Base-by-base conservation (phyloP, 2,797 vertebrate genomes). In the Argyrosomus regius region DNA sequence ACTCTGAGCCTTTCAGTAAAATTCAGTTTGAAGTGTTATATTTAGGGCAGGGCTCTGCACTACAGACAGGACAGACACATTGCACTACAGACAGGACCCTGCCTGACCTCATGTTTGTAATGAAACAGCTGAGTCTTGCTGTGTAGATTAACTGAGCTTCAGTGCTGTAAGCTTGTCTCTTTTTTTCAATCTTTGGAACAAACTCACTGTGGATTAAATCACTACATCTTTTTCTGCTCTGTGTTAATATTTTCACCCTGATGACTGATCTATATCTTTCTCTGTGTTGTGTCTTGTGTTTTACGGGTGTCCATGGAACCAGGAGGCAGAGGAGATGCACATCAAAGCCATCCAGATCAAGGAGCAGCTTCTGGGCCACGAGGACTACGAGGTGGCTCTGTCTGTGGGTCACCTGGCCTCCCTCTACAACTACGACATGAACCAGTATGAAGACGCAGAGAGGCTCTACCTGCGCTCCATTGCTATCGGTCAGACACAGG, bases 281-380 rank as follows among this genome's bases (percentile, higher is more conserved):
- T 41, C 5, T 67, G 5, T 75, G 7, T 59, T 65, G 10, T 60
- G 1, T 77, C 3, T 59, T 22, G 12, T 22, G 12, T 12, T 78
- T n/a, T 53, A 1, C 57, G 41, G 75, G 18, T 41, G 14, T 46
- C 4, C 18, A 0, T 58, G 18, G 50, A 45, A 20, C 48, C 84
- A 99, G 98, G 98, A 99, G 92, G 98, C 98, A 4, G 98, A 99
- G 93, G 98, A 99, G 94, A 99, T 99, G 98, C 98, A 99, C 93
- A 98, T 99, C 88, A 99, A 99, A 94, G 98, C 98, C 76, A 99
- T 99, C 93, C 97, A 99, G 93, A 99, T 99, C 86, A 99, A 99
- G 95, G 98, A 99, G 92, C 98, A 99, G 92, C 96, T 99, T n/a
- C 96, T 99, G 72, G 98, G 98, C 75, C 97, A 99, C 79, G 98